A percentile compares a stretch with the other conserved stretches of the same genome.
Conservation (phyloP, 2,113 vertebrate species). For the Phylloscopus whistleri region DNA sequence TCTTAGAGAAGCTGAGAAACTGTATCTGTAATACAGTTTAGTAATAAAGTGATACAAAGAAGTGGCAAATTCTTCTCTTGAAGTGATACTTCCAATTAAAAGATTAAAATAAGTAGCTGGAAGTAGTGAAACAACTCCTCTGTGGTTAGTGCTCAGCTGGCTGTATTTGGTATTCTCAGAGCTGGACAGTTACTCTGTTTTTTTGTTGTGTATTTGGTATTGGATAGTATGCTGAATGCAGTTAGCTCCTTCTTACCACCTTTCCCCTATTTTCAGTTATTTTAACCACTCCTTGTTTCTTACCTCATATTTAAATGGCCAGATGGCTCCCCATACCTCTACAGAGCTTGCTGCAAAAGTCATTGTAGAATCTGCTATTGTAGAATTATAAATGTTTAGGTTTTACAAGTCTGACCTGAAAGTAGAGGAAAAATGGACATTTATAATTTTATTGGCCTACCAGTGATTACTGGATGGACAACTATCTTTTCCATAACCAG, state of each 20-base stretch:
- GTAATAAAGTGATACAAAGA: neutral
- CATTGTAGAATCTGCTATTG: neutral
- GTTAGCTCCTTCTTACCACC: neutral
- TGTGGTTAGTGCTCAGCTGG: neutral
- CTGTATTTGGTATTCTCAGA: neutral
- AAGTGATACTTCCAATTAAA: neutral
- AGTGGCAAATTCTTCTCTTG: neutral
- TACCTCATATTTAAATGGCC: neutral
- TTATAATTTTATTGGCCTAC: neutral
- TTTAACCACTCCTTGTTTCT: neutral
- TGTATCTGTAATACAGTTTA: neutral
- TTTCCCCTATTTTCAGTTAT: neutral
- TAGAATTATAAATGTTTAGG: neutral
- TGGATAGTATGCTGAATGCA: neutral
- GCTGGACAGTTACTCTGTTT: neutral
- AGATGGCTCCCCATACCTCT: neutral
- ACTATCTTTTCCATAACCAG: neutral
- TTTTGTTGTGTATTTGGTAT: neutral
- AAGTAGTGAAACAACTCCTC: neutral
- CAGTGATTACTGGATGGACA: neutral
- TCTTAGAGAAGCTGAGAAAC: neutral
- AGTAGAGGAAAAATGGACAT: neutral
- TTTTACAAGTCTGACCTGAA: neutral
- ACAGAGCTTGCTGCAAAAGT: neutral
- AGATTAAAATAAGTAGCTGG: neutral